phyloP scores from a whole-genome alignment of 2,888 invertebrate species.

The Brachynemurus nebulosus region DNA sequence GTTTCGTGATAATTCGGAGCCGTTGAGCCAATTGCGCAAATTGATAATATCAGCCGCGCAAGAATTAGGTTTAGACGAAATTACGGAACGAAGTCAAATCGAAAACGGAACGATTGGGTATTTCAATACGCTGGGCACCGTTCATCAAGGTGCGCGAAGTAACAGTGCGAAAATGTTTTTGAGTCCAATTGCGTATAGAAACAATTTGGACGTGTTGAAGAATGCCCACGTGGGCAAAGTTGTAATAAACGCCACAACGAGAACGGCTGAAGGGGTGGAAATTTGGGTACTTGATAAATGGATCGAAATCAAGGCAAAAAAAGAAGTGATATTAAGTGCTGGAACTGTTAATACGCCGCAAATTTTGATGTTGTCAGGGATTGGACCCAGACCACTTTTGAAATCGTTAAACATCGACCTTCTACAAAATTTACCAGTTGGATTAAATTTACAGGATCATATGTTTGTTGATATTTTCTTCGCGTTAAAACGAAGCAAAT shows the following conservation, averaged over 20 bases:
- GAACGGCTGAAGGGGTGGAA: constrained; percentile 33
- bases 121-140: constrained; percentile 20
- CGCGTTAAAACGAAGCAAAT: neutral
- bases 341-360: constrained; percentile 55
- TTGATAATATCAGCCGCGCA: constrained; percentile 31
- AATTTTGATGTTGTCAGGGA: constrained; percentile 52
- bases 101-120: constrained; percentile 21
- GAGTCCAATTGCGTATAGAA: constrained; percentile 32
- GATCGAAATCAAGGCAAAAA: constrained; percentile 30
- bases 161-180: constrained; percentile 32
- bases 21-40: constrained; percentile 25
- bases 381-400: constrained; percentile 40
- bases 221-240: constrained; percentile 40
- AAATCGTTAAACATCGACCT: constrained; percentile 31
- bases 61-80: constrained; percentile 30
- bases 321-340: constrained; percentile 49
- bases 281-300: constrained; percentile 26
- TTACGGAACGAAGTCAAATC: constrained; percentile 20
- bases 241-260: constrained; percentile 31
- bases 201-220: constrained; percentile 44
- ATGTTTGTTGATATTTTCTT: constrained; percentile 21
- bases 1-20: constrained; percentile 30
- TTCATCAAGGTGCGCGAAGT: constrained; percentile 29
- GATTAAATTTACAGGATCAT: constrained; percentile 42
- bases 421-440: constrained; percentile 36